A percentile compares a stretch with the other conserved stretches of the same genome.
Evolutionary conservation across 2,113 vertebrate species (phyloP).

Genomic region (Marcusenius ussheri): DNA sequence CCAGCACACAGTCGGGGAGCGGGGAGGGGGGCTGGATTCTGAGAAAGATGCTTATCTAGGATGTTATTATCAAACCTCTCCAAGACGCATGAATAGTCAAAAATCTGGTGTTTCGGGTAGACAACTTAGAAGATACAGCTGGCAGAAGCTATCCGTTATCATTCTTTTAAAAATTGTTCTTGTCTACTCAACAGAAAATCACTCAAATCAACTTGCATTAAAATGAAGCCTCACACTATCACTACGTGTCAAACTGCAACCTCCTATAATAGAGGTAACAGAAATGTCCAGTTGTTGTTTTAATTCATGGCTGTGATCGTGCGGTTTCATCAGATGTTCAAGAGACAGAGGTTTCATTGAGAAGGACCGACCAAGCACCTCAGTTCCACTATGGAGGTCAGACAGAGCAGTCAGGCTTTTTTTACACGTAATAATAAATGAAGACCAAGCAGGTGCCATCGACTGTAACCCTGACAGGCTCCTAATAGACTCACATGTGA

Average conservation of each 20-base stretch:
- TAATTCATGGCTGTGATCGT: background rate
- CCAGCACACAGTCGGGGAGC: background rate
- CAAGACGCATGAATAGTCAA: background rate
- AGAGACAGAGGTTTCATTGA: background rate
- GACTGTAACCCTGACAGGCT: constrained; percentile 35
- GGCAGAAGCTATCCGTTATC: background rate
- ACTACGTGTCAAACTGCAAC: background rate
- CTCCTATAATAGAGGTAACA: background rate
- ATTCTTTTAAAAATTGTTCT: background rate
- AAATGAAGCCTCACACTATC: background rate
- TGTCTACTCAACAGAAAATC: background rate
- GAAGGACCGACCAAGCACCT: background rate
- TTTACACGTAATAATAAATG: constrained; percentile 56
- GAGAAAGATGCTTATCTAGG: background rate
- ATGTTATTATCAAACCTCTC: background rate
- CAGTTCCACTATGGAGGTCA: background rate
- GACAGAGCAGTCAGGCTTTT: background rate
- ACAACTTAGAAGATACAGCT: background rate
- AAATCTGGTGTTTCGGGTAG: background rate
- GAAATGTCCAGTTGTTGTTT: background rate
- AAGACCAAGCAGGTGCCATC: constrained; percentile 50
- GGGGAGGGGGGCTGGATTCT: background rate
- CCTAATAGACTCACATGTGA: background rate
- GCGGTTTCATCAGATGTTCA: background rate
- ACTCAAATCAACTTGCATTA: background rate